These are phyloP conservation scores for Lophotriccus pileatus DNA, from an alignment of 2,797 vertebrate genomes.

Conservation along the genomic window DNA sequence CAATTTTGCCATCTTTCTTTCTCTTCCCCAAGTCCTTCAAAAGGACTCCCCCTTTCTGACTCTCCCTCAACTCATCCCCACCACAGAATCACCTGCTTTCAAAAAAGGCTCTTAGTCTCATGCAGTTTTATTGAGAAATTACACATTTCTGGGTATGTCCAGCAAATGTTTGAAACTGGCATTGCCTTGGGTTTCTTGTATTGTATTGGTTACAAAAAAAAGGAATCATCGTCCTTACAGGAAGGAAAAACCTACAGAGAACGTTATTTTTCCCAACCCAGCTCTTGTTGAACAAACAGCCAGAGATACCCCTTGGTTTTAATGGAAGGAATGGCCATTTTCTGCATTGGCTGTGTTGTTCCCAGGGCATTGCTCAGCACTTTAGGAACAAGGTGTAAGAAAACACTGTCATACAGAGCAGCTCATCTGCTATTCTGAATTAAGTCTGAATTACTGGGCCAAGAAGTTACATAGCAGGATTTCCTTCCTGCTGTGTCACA, in stretches of 20 bases:
- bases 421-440: neutral
- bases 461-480: neutral
- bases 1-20: neutral
- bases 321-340: neutral
- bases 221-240: neutral
- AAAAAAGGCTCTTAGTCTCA: neutral
- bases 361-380: rapidly evolving
- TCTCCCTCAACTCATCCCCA: neutral
- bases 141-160: neutral
- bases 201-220: neutral
- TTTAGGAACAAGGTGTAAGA: neutral
- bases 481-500: neutral
- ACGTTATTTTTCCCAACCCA: neutral
- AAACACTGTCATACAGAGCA: neutral
- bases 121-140: rapidly evolving
- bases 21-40: neutral
- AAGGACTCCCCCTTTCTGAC: neutral
- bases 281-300: neutral
- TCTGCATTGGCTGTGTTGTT: neutral
- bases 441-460: neutral
- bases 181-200: neutral
- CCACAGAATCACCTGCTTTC: neutral
- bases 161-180: neutral
- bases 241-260: neutral
- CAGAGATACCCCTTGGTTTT: neutral